Conservation (phyloP, 2,888 invertebrate species). For the Ormia ochracea region DNA sequence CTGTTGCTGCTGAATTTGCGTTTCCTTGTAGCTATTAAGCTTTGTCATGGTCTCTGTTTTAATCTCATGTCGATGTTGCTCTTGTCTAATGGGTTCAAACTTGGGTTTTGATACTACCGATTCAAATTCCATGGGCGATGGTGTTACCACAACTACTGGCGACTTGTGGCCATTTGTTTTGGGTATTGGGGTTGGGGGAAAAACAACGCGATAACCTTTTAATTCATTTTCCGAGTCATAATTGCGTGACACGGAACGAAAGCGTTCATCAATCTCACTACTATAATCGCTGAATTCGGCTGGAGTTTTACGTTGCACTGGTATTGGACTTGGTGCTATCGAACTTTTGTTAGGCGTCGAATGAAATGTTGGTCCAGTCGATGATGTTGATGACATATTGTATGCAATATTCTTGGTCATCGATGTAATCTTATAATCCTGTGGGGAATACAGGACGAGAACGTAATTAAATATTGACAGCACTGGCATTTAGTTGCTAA, state of each 20-base stretch:
- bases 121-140: constrained; percentile 80
- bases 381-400: constrained; percentile 74
- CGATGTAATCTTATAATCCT: constrained; percentile 79
- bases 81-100: constrained; percentile 80
- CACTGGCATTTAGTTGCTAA: background rate
- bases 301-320: constrained; percentile 77
- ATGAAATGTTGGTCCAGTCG: constrained; percentile 67
- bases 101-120: constrained; percentile 78
- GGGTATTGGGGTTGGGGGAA: constrained; percentile 79
- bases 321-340: constrained; percentile 79
- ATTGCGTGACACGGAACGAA: constrained; percentile 81
- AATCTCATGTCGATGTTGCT: constrained; percentile 71
- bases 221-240: constrained; percentile 79
- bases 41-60: constrained; percentile 66
- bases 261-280: constrained; percentile 83
- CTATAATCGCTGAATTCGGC: constrained; percentile 83
- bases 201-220: constrained; percentile 80
- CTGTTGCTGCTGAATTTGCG: constrained; percentile 36
- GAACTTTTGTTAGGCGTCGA: constrained; percentile 66
- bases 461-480: background rate
- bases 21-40: constrained; percentile 40
- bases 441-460: constrained; percentile 38
- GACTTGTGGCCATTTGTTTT: constrained; percentile 77
- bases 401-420: constrained; percentile 78
- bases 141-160: constrained; percentile 77